Evolutionary conservation across 2,888 invertebrate species (phyloP).

Genomic region (Morpho achilles): DNA sequence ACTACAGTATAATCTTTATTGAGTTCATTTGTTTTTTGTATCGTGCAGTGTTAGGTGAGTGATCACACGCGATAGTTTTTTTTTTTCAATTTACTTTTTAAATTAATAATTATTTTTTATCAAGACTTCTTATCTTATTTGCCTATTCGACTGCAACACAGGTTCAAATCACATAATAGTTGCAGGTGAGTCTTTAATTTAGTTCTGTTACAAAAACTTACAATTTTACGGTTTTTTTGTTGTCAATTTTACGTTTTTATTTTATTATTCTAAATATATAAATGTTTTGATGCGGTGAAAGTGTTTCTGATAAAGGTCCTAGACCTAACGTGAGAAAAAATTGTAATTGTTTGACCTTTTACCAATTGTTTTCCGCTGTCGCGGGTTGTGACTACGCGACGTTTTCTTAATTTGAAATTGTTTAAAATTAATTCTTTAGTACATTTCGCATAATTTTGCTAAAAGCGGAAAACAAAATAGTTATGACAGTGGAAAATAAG

Average conservation of each 20-base stretch:
- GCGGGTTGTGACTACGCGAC: slow-evolving; percentile 8
- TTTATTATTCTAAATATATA: background rate
- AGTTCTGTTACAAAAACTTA: slow-evolving; percentile 31
- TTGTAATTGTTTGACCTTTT: slow-evolving; percentile 24
- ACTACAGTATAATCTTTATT: no score
- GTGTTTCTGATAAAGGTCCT: slow-evolving; percentile 17
- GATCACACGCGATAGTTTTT: no score
- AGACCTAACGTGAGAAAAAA: slow-evolving; percentile 11
- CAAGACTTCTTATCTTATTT: slow-evolving; percentile 48
- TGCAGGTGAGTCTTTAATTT: slow-evolving; percentile 46
- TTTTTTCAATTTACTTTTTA: no score
- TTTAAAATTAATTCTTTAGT: background rate
- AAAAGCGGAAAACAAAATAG: no score
- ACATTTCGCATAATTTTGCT: background rate
- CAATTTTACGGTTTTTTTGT: slow-evolving; percentile 18
- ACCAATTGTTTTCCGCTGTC: slow-evolving; percentile 11
- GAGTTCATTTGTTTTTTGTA: slow-evolving; percentile 5
- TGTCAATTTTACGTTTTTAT: background rate
- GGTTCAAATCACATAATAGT: slow-evolving; percentile 42
- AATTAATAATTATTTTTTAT: slow-evolving; percentile 45
- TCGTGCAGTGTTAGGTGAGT: slow-evolving; percentile 36
- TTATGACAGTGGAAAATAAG: no score
- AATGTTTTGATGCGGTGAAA: slow-evolving; percentile 23
- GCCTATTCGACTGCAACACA: slow-evolving; percentile 49
- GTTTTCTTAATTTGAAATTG: background rate